A percentile compares a stretch with the other conserved stretches of the same genome.
phyloP scores from a whole-genome alignment of 1,140 invertebrate species.

The Drosophila guanche region DNA sequence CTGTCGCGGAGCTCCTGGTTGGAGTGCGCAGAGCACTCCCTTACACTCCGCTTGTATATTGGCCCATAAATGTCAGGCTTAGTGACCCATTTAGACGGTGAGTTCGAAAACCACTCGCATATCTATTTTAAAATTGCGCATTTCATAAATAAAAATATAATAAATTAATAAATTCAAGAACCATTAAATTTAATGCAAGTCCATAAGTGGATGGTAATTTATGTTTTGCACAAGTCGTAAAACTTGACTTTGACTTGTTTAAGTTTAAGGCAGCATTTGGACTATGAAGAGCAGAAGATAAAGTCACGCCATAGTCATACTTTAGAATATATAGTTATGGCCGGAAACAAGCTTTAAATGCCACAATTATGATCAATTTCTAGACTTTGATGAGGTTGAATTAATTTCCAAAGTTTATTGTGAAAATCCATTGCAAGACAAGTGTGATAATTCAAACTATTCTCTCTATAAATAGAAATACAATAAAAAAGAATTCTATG shows the following conservation, averaged over 20 bases:
- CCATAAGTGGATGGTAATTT: conserved; percentile 70
- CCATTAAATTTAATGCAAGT: conserved; percentile 45
- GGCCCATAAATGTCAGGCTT: conserved; percentile 73
- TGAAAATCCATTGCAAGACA: not conserved
- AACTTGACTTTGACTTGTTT: conserved; percentile 78
- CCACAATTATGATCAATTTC: not conserved
- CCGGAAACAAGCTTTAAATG: not conserved
- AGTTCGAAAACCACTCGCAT: conserved; percentile 36
- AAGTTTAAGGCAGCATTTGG: conserved; percentile 52
- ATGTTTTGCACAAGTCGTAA: conserved; percentile 55
- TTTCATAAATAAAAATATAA: conserved; percentile 73
- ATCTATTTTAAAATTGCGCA: conserved; percentile 59
- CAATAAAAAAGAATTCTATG: conserved; percentile 12
- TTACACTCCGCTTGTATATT: conserved; percentile 48
- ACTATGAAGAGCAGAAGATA: conserved; percentile 12
- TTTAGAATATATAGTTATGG: conserved; percentile 40
- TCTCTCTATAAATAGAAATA: not conserved
- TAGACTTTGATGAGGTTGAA: too few relatives aligned
- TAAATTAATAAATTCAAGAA: conserved; percentile 49
- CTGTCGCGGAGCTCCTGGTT: conserved; percentile 9
- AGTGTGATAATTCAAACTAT: not conserved
- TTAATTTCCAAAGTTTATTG: too few relatives aligned
- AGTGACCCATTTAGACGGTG: conserved; percentile 68
- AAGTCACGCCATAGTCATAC: conserved; percentile 37
- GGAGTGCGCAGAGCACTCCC: conserved; percentile 4